Conservation (phyloP, 2,797 vertebrate species). For the Acanthurus lineatus region DNA sequence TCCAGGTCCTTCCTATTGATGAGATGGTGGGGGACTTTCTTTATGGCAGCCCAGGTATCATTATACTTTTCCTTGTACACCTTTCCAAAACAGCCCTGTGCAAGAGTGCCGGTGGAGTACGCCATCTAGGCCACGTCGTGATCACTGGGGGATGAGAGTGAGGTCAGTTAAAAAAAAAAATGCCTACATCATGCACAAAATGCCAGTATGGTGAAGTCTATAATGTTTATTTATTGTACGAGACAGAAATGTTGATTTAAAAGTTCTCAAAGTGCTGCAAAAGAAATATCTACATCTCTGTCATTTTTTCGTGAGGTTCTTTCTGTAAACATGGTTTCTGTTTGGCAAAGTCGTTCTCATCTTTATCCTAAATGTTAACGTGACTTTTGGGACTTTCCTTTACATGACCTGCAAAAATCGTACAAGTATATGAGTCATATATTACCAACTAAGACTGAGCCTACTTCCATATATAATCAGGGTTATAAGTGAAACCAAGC, state of each 20-base stretch:
- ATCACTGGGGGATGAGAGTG: neutral
- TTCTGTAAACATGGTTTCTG: neutral
- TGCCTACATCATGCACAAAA: neutral
- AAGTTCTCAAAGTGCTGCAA: no score
- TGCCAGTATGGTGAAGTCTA: neutral
- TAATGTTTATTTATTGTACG: neutral
- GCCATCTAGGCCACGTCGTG: conserved; percentile 70
- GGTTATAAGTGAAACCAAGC: neutral
- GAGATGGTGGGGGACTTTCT: conserved; percentile 76
- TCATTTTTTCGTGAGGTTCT: neutral
- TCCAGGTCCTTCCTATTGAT: conserved; percentile 77
- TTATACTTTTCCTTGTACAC: conserved; percentile 82
- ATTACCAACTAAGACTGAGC: neutral
- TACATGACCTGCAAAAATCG: neutral
- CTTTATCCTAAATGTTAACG: neutral
- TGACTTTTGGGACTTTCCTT: conserved; percentile 22
- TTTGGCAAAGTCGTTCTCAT: neutral
- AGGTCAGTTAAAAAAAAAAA: neutral
- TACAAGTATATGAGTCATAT: neutral
- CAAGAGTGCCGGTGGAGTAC: conserved; percentile 78
- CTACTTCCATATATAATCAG: no score
- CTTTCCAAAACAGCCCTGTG: conserved; percentile 84
- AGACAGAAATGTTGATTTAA: neutral
- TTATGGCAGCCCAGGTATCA: conserved; percentile 82
- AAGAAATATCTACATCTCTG: no score